phyloP scores from a whole-genome alignment of 2,113 vertebrate genomes.

The Sebastes fasciatus region DNA sequence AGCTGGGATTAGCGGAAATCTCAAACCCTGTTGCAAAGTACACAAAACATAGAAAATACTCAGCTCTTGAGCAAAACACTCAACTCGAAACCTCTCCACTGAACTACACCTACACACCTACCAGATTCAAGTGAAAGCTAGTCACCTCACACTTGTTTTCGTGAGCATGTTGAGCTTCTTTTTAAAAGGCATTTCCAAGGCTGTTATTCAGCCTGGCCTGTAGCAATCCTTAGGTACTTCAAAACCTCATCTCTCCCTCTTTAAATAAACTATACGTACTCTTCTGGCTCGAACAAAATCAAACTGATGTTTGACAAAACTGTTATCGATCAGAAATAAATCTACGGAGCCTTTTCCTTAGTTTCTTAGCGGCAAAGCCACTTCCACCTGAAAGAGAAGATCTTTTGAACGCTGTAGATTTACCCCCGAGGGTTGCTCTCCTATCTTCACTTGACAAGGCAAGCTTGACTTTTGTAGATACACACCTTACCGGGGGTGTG shows the following conservation, averaged over 20 bases:
- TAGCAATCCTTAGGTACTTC: neutral
- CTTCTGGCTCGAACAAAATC: neutral
- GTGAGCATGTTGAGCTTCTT: neutral
- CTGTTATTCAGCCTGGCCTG: neutral
- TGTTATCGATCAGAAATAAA: neutral
- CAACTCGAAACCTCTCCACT: neutral
- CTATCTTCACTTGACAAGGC: conserved; percentile 19
- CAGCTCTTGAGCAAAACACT: neutral
- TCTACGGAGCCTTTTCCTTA: neutral
- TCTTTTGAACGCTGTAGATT: neutral
- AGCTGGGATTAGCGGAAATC: neutral
- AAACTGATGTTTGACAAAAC: neutral
- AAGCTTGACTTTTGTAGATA: conserved; percentile 1
- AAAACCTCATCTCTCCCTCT: neutral
- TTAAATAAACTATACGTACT: neutral
- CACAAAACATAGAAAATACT: neutral
- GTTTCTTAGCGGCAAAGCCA: neutral
- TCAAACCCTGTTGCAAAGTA: neutral
- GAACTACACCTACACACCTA: neutral
- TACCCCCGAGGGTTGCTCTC: neutral
- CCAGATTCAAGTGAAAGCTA: neutral
- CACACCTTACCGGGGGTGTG: conserved; percentile 15
- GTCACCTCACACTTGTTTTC: neutral
- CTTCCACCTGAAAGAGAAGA: neutral
- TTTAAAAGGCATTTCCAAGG: neutral